phyloP scores from a whole-genome alignment of 30 jellyfish, hydroid and myxozoan genomes.

The Pseudorhiza aurosa region DNA sequence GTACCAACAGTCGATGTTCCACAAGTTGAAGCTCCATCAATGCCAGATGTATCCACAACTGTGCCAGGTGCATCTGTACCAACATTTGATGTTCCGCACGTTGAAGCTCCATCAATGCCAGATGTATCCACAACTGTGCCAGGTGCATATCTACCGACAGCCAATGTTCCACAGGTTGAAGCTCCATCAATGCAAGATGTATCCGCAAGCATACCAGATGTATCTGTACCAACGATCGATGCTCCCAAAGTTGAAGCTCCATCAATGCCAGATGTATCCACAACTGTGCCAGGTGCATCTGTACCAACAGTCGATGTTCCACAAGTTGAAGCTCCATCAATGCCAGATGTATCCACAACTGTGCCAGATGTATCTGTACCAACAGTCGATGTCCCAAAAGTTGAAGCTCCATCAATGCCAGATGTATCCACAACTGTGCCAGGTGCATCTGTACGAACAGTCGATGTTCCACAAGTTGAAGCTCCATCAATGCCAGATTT shows the following conservation, averaged over 20 bases:
- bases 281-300: background rate
- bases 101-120: background rate
- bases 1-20: constrained; percentile 5
- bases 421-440: background rate
- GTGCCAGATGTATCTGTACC: background rate
- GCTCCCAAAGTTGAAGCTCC: constrained; percentile 6
- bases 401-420: constrained; percentile 2
- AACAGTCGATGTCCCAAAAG: background rate
- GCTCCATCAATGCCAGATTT: background rate
- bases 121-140: background rate
- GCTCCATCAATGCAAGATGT: constrained; percentile 8
- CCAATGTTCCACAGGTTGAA: background rate
- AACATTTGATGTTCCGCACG: background rate
- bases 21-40: constrained; percentile 4
- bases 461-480: background rate
- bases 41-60: background rate
- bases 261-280: background rate
- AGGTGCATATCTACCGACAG: background rate
- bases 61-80: background rate
- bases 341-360: background rate
- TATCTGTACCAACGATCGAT: background rate
- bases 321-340: background rate
- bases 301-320: constrained; percentile 6
- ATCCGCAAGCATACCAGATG: background rate
- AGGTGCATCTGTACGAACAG: background rate